Base-by-base conservation (phyloP, 2,888 invertebrate genomes). In the Pristionchus maxplancki region DNA sequence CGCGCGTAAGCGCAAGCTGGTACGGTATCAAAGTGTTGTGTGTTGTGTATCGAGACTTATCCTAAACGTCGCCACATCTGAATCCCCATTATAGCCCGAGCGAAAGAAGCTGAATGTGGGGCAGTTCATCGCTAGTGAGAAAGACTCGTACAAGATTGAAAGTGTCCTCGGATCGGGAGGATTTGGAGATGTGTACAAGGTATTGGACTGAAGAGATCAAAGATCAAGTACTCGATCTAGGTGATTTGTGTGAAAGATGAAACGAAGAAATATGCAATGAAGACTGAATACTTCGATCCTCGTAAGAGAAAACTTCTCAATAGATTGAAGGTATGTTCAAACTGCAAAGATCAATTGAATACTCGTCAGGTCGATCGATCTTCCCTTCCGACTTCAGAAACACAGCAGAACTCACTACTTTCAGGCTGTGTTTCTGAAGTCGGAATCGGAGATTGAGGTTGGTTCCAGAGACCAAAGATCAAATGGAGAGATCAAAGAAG, bases 101-200 rank as follows among this genome's bases (percentile, higher is more conserved):
- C 50, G 82, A 50, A 83, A 83, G 82, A 83, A 83, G 53, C 37
- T 83, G 37, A 44, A 83, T 11, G 82, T 53, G 82, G 53, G 53
- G 8, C 82, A 83, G 31, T 53, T 83, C 34, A 83, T 83, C 44
- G 34, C 37, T 4, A 83, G 82, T 53, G 82, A 28, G 82, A 83
- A 83, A 31, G 53, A 53, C n/a, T 28, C 53, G 24, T 83, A 83
- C 37, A 83, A 50, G 53, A 53, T 83, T 31, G 82, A 83, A 53
- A 83, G 82, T 20, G 28, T 83, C 15, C 82, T 83, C 34, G 82
- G 82, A 83, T 83, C 82, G 50, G 82, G 82, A 17, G 82, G 82
- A 53, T 83, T 83, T 53, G 82, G 82, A 53, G 82, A 83, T 53
- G 82, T 83, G 9, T 83, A 83, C 53, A 83, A 83, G 82, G 82